These are phyloP conservation scores for Podocnemis expansa DNA, from an alignment of 2,113 vertebrate species.

Conservation along the genomic window DNA sequence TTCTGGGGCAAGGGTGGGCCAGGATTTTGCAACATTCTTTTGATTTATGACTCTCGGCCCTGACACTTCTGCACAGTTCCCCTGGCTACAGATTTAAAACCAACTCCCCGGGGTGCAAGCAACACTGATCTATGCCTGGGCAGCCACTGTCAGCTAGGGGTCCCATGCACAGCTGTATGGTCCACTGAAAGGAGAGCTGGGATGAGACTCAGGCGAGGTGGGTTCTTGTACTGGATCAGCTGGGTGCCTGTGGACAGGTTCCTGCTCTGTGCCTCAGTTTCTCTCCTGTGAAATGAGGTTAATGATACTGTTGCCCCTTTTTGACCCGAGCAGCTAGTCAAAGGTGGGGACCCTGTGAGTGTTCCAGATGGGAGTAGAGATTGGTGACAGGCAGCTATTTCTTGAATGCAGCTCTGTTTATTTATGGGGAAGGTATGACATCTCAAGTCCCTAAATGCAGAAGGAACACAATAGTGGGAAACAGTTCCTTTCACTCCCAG, in stretches of 20 bases:
- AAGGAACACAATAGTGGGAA: neutral
- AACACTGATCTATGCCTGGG: neutral
- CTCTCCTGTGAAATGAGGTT: neutral
- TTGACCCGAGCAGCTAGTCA: neutral
- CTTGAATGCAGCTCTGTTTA: neutral
- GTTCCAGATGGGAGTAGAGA: neutral
- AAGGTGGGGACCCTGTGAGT: neutral
- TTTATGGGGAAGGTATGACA: neutral
- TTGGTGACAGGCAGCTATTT: neutral
- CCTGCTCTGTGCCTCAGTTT: neutral
- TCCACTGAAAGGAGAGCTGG: neutral
- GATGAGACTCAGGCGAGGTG: neutral
- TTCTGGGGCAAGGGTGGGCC: neutral
- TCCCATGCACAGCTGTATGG: neutral
- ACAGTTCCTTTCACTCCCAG: neutral
- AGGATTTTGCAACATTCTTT: neutral
- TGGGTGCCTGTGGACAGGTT: neutral
- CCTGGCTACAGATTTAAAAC: neutral
- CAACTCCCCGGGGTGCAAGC: too few relatives aligned
- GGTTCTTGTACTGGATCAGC: neutral
- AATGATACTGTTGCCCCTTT: neutral
- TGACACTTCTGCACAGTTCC: neutral
- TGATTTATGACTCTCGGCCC: neutral
- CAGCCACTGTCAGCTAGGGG: too few relatives aligned
- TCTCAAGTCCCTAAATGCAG: neutral